These are phyloP conservation scores for Eulimnadia texana DNA, from an alignment of 1,140 invertebrate genomes.

Conservation along the genomic window DNA sequence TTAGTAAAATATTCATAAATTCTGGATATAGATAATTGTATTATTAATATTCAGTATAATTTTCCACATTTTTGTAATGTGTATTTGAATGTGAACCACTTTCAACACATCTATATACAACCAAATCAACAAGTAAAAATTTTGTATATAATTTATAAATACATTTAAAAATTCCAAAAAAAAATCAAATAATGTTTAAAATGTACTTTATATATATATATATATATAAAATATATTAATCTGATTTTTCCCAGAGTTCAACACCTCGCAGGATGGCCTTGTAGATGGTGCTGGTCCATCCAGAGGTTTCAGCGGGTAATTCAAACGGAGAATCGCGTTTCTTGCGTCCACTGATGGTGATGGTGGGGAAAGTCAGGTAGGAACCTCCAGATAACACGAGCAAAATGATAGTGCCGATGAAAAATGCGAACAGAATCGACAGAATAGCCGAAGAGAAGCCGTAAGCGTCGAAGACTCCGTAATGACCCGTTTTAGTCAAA, in stretches of 20 bases:
- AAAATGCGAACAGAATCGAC: not conserved
- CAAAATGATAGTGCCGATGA: not conserved
- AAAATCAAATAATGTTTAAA: too few species aligned
- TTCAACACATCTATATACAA: too few species aligned
- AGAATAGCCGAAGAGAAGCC: not conserved
- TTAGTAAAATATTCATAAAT: too few species aligned
- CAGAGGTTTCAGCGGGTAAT: not conserved
- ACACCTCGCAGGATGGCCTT: not conserved
- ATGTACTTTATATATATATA: too few species aligned
- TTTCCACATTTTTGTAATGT: too few species aligned
- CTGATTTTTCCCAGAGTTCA: not conserved
- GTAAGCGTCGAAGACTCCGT: not conserved
- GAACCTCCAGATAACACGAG: not conserved
- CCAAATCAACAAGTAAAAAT: too few species aligned
- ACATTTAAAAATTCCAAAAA: too few species aligned
- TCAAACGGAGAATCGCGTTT: not conserved
- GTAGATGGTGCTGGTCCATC: not conserved
- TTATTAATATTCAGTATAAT: too few species aligned
- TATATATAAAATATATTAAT: too few species aligned
- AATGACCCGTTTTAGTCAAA: not conserved
- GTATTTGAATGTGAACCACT: too few species aligned
- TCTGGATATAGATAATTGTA: too few species aligned
- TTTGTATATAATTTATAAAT: too few species aligned
- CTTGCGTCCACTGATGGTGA: not conserved
- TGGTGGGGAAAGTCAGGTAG: not conserved